Conservation (phyloP, 2,888 invertebrate genomes). For the Theristus sp. region DNA sequence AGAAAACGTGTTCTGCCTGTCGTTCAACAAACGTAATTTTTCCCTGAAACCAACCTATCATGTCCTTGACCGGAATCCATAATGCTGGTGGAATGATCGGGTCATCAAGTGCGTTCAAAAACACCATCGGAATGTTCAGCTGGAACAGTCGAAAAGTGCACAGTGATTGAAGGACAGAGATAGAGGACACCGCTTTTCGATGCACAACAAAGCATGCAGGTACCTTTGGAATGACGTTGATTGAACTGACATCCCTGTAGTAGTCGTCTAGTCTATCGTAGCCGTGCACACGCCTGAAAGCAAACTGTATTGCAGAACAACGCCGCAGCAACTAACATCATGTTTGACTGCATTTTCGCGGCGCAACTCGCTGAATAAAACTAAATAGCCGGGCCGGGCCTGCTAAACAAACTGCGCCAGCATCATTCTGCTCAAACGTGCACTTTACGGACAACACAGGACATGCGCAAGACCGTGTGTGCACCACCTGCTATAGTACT, state of each 20-base stretch:
- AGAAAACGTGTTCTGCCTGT: background rate
- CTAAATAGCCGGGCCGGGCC: no score
- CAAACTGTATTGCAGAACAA: no score
- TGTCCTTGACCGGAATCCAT: conserved; percentile 42
- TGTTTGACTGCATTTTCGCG: no score
- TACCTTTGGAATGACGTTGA: conserved; percentile 51
- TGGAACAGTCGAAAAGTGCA: no score
- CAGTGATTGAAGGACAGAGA: no score
- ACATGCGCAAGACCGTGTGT: no score
- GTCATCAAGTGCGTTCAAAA: conserved; percentile 74
- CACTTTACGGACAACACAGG: no score
- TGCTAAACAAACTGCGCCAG: no score
- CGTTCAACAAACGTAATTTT: background rate
- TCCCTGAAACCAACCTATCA: background rate
- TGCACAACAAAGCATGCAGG: conserved; percentile 8
- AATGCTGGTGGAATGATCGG: conserved; percentile 66
- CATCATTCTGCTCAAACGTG: no score
- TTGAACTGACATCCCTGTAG: conserved; percentile 65
- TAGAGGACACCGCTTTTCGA: background rate
- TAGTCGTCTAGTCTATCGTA: conserved; percentile 56
- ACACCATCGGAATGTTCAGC: conserved; percentile 66
- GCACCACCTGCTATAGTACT: conserved; percentile 49
- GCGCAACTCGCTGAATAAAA: no score
- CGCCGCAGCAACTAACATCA: no score
- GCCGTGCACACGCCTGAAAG: conserved; percentile 47